Base-by-base conservation (phyloP, 2,888 invertebrate genomes). In the Oxycera nigricornis region DNA sequence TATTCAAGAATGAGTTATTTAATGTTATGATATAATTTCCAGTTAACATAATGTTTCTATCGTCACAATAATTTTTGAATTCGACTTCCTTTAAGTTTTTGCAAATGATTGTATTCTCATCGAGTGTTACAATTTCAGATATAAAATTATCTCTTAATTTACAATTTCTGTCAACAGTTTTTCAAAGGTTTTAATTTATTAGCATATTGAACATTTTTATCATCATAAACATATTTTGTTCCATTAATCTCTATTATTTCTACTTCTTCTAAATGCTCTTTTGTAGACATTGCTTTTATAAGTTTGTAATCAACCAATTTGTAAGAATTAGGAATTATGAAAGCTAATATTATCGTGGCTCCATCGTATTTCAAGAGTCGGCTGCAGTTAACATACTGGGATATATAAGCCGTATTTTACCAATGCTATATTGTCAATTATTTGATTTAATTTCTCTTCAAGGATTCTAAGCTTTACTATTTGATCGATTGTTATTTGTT, bases 401-500 rank as follows among this genome's bases (percentile, higher is more conserved):
- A n/a, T n/a, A n/a, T n/a, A 74, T 17, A 17, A 74, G 26, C 72
- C 74, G 11, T 72, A 52, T 62, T 72, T 74, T 31, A 39, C 7
- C 26, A 52, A 52, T 1, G 72, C 52, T 24, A 52, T 72, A 11
- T 35, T 72, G 9, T 74, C 72, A 35, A 68, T 57, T 0, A 74
- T 57, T 20, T 74, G 74, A n/a, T 74, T 57, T 20, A 74, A 11
- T 35, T 74, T 57, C 9, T 74, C 68, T 41, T 70, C 39, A 22
- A 73, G 39, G 7, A 30, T 65, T 24, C 7, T 22, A 1, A 57
- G 26, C 31, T 4, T 72, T 6, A 57, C 7, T 3, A 57, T 57
- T 57, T 57, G 26, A n/a, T 57, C 24, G 6, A 7, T 20, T 57
- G 20, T 57, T 2, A 17, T 20, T n/a, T n/a, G n/a, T 3, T 57